These are phyloP conservation scores for Calameuta idolon DNA, from an alignment of 2,888 invertebrate genomes.

Conservation along the genomic window DNA sequence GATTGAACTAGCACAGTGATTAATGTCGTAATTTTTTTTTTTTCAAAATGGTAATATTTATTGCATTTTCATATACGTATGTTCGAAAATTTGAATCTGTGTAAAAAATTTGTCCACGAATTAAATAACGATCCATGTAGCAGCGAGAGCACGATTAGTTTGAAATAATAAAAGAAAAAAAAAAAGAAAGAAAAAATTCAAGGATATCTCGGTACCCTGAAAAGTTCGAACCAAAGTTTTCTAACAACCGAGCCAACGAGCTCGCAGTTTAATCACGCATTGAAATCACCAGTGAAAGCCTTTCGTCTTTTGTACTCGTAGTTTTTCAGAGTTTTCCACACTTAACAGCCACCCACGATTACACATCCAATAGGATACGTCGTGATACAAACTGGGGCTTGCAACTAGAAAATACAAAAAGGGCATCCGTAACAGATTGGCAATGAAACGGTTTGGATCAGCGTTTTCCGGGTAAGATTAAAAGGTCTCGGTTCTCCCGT, in stretches of 20 bases:
- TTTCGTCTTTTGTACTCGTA: background rate
- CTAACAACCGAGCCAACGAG: background rate
- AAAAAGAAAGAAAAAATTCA: background rate
- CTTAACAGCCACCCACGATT: background rate
- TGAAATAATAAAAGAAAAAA: background rate
- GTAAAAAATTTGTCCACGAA: no score
- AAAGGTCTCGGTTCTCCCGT: constrained; percentile 49
- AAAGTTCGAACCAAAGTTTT: background rate
- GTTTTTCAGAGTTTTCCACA: background rate
- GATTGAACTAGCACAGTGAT: no score
- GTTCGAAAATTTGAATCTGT: no score
- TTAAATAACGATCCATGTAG: no score
- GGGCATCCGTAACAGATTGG: constrained; percentile 55
- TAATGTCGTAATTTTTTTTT: no score
- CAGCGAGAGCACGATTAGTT: background rate
- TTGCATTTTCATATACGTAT: no score
- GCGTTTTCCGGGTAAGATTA: constrained; percentile 56
- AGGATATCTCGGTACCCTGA: background rate
- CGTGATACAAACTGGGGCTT: background rate
- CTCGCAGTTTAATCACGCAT: constrained; percentile 6
- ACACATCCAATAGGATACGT: background rate
- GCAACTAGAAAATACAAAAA: background rate
- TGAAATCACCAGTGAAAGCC: background rate
- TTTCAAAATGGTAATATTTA: no score
- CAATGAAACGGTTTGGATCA: constrained; percentile 53